phyloP scores from a whole-genome alignment of 2,888 invertebrate genomes.

The Athrips mouffetella region DNA sequence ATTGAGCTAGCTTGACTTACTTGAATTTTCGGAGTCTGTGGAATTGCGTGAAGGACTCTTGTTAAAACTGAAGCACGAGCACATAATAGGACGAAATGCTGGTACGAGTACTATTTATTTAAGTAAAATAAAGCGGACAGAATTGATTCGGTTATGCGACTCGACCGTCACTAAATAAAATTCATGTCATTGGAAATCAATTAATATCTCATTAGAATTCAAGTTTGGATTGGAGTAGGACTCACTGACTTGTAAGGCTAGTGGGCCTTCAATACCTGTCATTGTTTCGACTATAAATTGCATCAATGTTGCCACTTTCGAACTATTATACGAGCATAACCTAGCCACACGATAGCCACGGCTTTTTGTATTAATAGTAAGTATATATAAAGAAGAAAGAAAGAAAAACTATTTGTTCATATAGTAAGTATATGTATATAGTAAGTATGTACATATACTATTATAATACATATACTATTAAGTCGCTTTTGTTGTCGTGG shows the following conservation, averaged over 20 bases:
- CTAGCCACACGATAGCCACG: too few species aligned
- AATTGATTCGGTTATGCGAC: not conserved
- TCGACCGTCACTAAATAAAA: not conserved
- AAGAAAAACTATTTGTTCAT: too few species aligned
- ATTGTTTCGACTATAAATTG: not conserved
- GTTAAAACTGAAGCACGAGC: not conserved
- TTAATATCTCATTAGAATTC: constrained; percentile 16
- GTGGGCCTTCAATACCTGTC: not conserved
- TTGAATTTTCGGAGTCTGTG: not conserved
- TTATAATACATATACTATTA: too few species aligned
- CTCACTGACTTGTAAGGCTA: not conserved
- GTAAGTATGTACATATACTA: not conserved
- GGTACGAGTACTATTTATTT: not conserved
- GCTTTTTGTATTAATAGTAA: too few species aligned
- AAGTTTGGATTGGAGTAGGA: not conserved
- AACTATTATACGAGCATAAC: too few species aligned
- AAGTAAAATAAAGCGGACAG: not conserved
- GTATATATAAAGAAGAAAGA: too few species aligned
- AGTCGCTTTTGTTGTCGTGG: too few species aligned
- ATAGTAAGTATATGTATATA: too few species aligned
- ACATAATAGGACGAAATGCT: constrained; percentile 7
- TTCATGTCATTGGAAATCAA: constrained; percentile 12
- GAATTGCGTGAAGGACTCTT: not conserved
- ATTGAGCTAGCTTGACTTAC: not conserved
- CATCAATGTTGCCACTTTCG: too few species aligned